phyloP scores from a whole-genome alignment of 2,888 invertebrate genomes.

The Oxytorus armatus region DNA sequence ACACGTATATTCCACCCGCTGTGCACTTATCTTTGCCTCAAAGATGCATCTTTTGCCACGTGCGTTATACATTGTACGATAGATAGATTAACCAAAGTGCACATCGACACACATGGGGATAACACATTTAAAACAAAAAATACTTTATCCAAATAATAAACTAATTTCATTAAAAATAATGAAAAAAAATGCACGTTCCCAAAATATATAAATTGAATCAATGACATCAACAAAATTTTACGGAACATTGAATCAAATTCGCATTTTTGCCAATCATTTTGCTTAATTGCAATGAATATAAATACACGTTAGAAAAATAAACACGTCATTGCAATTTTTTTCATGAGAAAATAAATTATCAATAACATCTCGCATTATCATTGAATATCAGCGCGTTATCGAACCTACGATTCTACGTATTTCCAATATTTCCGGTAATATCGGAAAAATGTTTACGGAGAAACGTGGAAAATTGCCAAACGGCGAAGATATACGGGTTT shows the following conservation, averaged over 20 bases:
- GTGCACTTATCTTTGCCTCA: slow-evolving; percentile 29
- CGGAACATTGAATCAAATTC: no score
- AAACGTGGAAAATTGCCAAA: slow-evolving; percentile 14
- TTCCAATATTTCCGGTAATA: neutral
- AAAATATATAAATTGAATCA: no score
- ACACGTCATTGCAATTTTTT: no score
- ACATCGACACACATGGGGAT: neutral
- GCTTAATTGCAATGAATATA: no score
- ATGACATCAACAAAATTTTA: no score
- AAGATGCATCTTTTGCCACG: slow-evolving; percentile 26
- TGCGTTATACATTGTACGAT: neutral
- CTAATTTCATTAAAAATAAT: no score
- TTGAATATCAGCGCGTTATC: no score
- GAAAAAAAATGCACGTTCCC: no score
- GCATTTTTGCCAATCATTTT: no score
- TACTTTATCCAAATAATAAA: neutral
- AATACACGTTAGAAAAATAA: no score
- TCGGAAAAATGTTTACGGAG: neutral
- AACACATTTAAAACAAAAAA: neutral
- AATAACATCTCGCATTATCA: no score
- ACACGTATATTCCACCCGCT: neutral
- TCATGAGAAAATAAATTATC: no score
- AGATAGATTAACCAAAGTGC: neutral
- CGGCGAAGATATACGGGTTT: neutral
- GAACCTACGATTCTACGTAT: neutral